Evolutionary conservation across 2,888 invertebrate genomes (phyloP), one percentile per base, ranked within the genome.

Genomic region (Tribolium freemani): DNA sequence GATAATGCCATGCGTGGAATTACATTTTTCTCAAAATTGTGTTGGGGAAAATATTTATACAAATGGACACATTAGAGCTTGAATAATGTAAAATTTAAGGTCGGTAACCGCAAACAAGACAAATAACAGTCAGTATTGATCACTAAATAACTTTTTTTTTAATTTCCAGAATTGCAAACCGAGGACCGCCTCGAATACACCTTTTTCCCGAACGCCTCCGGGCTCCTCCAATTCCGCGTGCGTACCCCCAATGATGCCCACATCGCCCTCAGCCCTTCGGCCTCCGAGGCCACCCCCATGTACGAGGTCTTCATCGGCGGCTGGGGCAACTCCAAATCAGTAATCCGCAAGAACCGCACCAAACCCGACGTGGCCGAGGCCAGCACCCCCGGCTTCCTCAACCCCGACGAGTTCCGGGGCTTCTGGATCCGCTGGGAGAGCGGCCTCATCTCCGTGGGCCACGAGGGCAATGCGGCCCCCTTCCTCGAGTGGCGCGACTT

Each of bases 241-340:
- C 91, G 93, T 75, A 90, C 96, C 0, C 82, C 91, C 0, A 92
- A 96, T 83, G 96, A 97, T 87, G 96, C 95, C 6, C 96, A 96
- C 84, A 82, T 97, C 79, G 94, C 94, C 0, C 90, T 97, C 8
- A 92, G 94, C 8, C 88, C 91, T 68, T 90, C 90, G 0, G 92
- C 94, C 1, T 87, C 89, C 53, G 94, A 93, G 77, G 87, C 90
- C 5, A 91, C 92, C 58, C 95, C 95, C 16, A 94, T 96, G 89
- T 92, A 93, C 84, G 96, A 97, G 90, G 84, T 96, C 63, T 94
- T 96, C 87, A 89, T 97, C 80, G 96, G 96, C 26, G 96, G 96
- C 30, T 97, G 96, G 96, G 90, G 90, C 20, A 96, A 96, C 86
- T 88, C 90, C 75, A 95, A 94, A 87, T 94, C 94, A 31, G 93